phyloP scores from a whole-genome alignment of 2,888 invertebrate genomes.

The Euproctis similis region DNA sequence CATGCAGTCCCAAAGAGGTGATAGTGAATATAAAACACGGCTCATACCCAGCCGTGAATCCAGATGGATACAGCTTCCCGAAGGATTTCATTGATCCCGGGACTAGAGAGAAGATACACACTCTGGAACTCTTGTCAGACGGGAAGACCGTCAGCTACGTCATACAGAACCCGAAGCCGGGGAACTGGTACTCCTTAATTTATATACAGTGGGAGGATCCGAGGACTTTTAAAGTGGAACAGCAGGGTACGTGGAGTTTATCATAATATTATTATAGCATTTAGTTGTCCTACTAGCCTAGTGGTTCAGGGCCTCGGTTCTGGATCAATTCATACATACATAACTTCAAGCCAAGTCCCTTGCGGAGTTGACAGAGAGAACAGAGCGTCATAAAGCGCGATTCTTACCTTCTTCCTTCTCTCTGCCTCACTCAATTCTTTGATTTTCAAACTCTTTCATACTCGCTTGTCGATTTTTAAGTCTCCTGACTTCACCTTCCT shows the following conservation, averaged over 20 bases:
- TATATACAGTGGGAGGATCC: conserved; percentile 88
- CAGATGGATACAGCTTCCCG: conserved; percentile 86
- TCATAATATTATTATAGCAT: neutral
- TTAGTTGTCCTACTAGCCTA: no score
- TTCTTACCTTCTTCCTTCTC: no score
- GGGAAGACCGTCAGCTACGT: conserved; percentile 75
- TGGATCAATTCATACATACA: no score
- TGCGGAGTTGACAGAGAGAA: no score
- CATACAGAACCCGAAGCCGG: conserved; percentile 80
- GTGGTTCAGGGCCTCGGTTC: no score
- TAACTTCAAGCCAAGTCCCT: no score
- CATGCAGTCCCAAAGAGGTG: conserved; percentile 78
- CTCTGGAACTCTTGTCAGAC: conserved; percentile 77
- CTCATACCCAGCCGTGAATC: conserved; percentile 87
- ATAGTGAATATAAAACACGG: conserved; percentile 85
- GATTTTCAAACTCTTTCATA: no score
- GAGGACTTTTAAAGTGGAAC: conserved; percentile 80
- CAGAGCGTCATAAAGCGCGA: no score
- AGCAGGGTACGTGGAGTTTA: conserved; percentile 79
- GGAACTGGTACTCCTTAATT: conserved; percentile 87
- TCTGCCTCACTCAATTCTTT: no score
- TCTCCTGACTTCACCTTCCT: no score
- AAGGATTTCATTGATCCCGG: conserved; percentile 75
- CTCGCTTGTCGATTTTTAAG: no score
- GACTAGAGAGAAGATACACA: conserved; percentile 65